Evolutionary conservation across 2,113 vertebrate species (phyloP).

Genomic region (Trichechus manatus): DNA sequence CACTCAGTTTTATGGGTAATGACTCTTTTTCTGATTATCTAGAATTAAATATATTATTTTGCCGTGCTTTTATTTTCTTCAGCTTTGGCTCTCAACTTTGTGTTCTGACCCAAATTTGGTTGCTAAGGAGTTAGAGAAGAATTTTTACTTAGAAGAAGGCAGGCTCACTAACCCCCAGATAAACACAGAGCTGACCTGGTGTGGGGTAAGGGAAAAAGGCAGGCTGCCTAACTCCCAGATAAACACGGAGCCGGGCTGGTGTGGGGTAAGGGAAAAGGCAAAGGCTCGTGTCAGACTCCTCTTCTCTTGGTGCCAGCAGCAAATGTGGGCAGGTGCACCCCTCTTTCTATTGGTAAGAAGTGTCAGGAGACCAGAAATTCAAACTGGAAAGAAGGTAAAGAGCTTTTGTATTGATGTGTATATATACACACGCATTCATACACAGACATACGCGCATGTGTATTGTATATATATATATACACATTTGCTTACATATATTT

Average conservation of each 20-base stretch:
- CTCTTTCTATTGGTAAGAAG: background rate
- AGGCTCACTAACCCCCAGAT: background rate
- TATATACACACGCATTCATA: background rate
- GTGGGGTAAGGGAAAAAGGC: slow-evolving; percentile 8
- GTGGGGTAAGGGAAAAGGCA: background rate
- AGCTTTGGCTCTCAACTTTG: slow-evolving; percentile 33
- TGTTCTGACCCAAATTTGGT: slow-evolving; percentile 67
- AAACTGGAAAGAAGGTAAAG: background rate
- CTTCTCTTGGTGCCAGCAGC: background rate
- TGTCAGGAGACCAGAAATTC: background rate
- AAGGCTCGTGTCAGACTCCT: background rate
- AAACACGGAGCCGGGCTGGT: background rate
- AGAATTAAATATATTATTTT: slow-evolving; percentile 34
- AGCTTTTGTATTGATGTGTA: background rate
- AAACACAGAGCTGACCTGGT: background rate
- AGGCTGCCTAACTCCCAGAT: background rate
- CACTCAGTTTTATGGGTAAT: slow-evolving; percentile 47
- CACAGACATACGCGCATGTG: background rate
- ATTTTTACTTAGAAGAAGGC: slow-evolving; percentile 63
- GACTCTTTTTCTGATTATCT: background rate
- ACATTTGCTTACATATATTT: background rate
- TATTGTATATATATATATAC: background rate
- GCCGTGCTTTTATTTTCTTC: slow-evolving; percentile 56
- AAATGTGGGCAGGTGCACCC: background rate
- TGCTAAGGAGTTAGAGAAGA: slow-evolving; percentile 61